Percentiles rank a stretch among this genome's conserved stretches.
Evolutionary conservation across 2,113 vertebrate species (phyloP).

Genomic region (Asarcornis scutulata): DNA sequence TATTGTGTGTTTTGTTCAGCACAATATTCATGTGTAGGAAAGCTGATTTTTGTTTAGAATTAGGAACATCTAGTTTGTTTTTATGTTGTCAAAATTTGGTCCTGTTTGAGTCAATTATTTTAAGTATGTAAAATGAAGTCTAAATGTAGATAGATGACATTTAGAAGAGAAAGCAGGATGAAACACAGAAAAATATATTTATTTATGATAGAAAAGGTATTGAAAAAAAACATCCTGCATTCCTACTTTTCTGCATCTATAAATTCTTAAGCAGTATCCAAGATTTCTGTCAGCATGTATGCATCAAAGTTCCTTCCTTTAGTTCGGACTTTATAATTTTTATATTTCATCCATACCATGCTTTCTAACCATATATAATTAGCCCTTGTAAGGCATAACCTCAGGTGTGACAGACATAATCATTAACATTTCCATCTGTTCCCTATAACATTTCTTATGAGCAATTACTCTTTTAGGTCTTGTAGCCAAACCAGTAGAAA

Average conservation of each 20-base stretch:
- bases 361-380: constrained; percentile 8
- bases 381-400: constrained; percentile 23
- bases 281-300: background rate
- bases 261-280: background rate
- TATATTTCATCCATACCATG: background rate
- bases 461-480: constrained; percentile 11
- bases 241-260: background rate
- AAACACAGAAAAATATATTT: background rate
- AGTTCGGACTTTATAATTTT: background rate
- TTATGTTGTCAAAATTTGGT: background rate
- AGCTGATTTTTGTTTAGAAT: background rate
- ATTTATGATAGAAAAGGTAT: background rate
- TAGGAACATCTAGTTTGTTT: background rate
- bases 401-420: constrained; percentile 18
- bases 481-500: background rate
- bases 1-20: background rate
- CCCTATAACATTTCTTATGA: constrained; percentile 24
- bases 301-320: background rate
- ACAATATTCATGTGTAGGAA: background rate
- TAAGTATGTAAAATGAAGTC: background rate
- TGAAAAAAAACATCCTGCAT: background rate
- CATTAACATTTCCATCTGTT: constrained; percentile 37
- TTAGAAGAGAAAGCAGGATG: background rate
- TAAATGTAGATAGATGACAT: background rate
- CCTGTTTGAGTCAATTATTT: background rate